Conservation (phyloP, 2,797 vertebrate species). For the Silurus aristotelis region DNA sequence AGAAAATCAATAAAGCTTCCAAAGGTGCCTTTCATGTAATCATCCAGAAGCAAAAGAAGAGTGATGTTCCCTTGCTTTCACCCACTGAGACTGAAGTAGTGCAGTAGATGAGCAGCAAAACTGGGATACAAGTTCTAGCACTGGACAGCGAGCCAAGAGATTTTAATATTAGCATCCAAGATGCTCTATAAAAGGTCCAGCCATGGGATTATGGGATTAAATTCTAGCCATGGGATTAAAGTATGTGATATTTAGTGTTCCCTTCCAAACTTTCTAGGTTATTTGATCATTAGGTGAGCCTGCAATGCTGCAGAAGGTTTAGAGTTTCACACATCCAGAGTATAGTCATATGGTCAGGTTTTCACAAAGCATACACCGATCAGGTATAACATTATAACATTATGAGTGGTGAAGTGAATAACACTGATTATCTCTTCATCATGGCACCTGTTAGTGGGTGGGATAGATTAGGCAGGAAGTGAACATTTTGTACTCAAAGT, state of each 20-base stretch:
- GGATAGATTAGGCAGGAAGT: no score
- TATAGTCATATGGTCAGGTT: background rate
- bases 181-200: background rate
- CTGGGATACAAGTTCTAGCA: background rate
- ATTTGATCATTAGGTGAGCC: background rate
- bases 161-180: slow-evolving; percentile 18
- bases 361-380: background rate
- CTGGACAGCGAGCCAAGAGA: slow-evolving; percentile 8
- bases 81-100: background rate
- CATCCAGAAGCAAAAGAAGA: slow-evolving; percentile 13
- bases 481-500: no score
- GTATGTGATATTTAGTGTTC: slow-evolving; percentile 5
- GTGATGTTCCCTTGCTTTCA: background rate
- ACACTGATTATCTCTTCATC: no score
- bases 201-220: slow-evolving; percentile 18
- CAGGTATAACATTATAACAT: no score
- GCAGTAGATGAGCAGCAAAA: slow-evolving; percentile 1
- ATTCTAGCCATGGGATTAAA: slow-evolving; percentile 14
- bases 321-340: background rate
- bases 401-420: no score
- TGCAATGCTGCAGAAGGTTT: background rate
- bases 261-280: background rate
- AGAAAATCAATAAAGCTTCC: slow-evolving; percentile 12
- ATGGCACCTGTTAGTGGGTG: no score
- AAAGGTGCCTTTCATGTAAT: slow-evolving; percentile 25